Base-by-base conservation (phyloP, 2,113 vertebrate species). In the Oreochromis spilurus region DNA sequence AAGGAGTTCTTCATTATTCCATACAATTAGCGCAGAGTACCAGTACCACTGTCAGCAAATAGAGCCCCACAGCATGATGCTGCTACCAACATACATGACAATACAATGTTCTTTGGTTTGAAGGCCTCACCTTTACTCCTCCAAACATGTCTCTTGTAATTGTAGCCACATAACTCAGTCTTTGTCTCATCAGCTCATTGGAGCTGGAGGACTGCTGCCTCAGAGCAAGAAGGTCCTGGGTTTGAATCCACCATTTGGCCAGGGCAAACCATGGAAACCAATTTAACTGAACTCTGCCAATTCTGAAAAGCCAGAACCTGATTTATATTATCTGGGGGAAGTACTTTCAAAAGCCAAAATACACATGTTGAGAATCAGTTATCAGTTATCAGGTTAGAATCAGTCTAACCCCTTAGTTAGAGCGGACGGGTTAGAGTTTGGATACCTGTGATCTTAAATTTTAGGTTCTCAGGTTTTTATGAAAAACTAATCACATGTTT, bases 221-320 rank as follows among this genome's bases (percentile, higher is more conserved):
- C 9, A 36, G 58, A 11, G 58, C 29, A 19, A 36, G 58, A 62
- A 62, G 29, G 58, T 62, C 16, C 0, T 34, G 58, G 9, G 31
- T 62, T 62, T n/a, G 58, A 62, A n/a, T 62, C 2, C 58, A 36
- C 1, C 58, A 62, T 62, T 11, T 62, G 31, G 31, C 9, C 17
- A 4, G 58, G 58, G 31, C 31, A 62, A 62, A 62, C 31, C 2
- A 1, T n/a, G 4, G 17, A 62, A 62, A 62, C 58, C 31, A 36
- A 31, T 62, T 62, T 62, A 62, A 62, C 31, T 62, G 58, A 62
- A 62, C 58, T 62, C 17, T 62, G 58, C 58, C 58, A 36, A 62
- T 12, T n/a, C 17, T 62, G 9, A 3, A 9, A 36, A 36, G 17
- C 16, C 17, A 62, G 16, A 62, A 34, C 29, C 58, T 62, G 58